Evolutionary conservation across 2,113 vertebrate genomes (phyloP), one percentile per base, ranked within the genome.

Genomic region (Pygoscelis antarcticus): DNA sequence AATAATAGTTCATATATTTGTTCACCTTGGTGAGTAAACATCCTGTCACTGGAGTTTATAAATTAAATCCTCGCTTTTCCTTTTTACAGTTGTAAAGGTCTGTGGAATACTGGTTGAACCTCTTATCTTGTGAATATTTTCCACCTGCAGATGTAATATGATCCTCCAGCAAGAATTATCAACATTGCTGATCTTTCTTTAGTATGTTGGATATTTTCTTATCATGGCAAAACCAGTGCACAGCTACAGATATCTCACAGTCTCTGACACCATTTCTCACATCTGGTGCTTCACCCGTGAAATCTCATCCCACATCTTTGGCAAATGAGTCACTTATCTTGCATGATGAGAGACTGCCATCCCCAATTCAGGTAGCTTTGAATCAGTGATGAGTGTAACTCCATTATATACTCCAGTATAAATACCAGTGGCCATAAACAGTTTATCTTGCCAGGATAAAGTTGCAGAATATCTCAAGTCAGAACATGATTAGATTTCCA

Each of bases 381-480:
- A 95, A 92, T 78, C 52, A 70, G 10, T 49, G 40, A 20, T 72
- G 26, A 84, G 6, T 44, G 7, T 40, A 51, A 51, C 44, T 83
- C 26, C 26, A 12, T 69, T 54, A 65, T 30, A 42, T 29, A 54
- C 15, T 60, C 32, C 16, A 68, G 1, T 54, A 66, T 46, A 89
- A 68, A 89, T 74, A 81, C 4, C 5, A 47, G n/a, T 34, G 47
- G 12, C 32, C 40, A 66, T 44, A 90, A 87, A 81, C 68, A 55
- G 23, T 70, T 82, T 72, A 84, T 84, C 58, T 84, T 71, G 26
- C 49, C 52, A 51, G 51, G 30, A 78, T 89, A 90, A 96, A 94
- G 32, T 72, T 76, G 52, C 21, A 52, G 42, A 44, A 51, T 51
- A 54, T 75, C 11, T 78, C 34, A 83, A 55, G 27, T 36, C 29